Percentiles rank a stretch among this genome's conserved stretches.
Conservation (phyloP, 2,113 vertebrate genomes). For the Corythaixoides concolor region DNA sequence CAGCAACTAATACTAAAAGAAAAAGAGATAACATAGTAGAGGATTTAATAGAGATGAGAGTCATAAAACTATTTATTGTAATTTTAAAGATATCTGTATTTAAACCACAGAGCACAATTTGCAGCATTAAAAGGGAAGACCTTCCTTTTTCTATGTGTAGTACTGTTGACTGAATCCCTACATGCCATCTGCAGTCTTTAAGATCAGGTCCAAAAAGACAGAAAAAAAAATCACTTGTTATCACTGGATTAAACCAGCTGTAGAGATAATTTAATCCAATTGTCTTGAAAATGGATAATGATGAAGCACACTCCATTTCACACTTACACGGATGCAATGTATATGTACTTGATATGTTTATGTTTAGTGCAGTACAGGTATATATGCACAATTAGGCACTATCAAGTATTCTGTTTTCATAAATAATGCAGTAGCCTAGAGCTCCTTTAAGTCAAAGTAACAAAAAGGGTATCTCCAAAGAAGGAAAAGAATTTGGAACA, state of each 20-base stretch:
- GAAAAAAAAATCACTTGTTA: neutral
- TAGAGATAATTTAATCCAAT: constrained; percentile 7
- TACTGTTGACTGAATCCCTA: neutral
- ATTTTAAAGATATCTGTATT: constrained; percentile 4
- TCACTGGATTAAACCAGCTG: neutral
- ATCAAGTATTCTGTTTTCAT: neutral
- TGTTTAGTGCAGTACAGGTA: neutral
- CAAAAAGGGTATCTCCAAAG: neutral
- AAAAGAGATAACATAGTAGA: neutral
- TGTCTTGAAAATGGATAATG: neutral
- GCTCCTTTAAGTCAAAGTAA: neutral
- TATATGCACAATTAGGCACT: neutral
- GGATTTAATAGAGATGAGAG: neutral
- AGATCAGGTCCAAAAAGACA: neutral
- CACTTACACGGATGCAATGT: neutral
- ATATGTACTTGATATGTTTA: neutral
- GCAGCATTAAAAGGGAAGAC: neutral
- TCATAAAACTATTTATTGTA: neutral
- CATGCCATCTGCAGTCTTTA: neutral
- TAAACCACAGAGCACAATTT: neutral
- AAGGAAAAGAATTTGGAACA: neutral
- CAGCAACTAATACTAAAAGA: neutral
- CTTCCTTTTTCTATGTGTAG: neutral
- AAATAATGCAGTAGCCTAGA: neutral
- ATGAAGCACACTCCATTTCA: neutral